phyloP scores from a whole-genome alignment of 2,113 vertebrate genomes.

The Lepus europaeus region DNA sequence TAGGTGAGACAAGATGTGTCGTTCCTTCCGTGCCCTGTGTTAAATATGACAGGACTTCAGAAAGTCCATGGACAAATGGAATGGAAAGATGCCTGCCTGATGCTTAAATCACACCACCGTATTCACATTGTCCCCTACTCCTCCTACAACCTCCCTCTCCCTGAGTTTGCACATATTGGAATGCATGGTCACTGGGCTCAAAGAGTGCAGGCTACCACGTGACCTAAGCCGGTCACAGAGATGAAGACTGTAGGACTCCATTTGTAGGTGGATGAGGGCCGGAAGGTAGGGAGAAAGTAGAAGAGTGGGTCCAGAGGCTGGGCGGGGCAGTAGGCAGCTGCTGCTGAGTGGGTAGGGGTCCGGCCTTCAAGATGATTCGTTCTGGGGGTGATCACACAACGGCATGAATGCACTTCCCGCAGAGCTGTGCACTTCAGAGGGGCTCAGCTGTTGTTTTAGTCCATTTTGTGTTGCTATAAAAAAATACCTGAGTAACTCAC shows the following conservation, averaged over 20 bases:
- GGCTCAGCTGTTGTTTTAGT: not conserved
- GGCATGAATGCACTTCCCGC: not conserved
- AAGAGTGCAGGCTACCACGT: not conserved
- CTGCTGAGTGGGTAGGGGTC: not conserved
- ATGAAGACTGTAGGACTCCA: not conserved
- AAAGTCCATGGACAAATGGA: no score
- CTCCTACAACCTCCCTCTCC: not conserved
- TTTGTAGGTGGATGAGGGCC: not conserved
- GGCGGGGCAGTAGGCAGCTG: not conserved
- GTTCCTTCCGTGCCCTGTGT: not conserved
- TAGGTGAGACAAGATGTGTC: not conserved
- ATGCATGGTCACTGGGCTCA: not conserved
- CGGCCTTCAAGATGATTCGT: not conserved
- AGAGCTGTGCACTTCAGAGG: not conserved
- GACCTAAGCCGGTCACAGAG: not conserved
- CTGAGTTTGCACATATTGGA: not conserved
- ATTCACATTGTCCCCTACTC: not conserved
- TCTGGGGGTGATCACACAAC: not conserved
- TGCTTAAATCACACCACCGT: not conserved
- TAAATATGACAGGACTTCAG: not conserved
- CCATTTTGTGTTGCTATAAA: no score
- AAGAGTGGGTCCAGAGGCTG: not conserved
- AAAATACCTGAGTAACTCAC: no score
- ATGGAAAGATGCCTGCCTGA: not conserved
- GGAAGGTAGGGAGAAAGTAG: not conserved